Conservation (phyloP, 2,797 vertebrate species). For the Pangasius mekongensis region DNA sequence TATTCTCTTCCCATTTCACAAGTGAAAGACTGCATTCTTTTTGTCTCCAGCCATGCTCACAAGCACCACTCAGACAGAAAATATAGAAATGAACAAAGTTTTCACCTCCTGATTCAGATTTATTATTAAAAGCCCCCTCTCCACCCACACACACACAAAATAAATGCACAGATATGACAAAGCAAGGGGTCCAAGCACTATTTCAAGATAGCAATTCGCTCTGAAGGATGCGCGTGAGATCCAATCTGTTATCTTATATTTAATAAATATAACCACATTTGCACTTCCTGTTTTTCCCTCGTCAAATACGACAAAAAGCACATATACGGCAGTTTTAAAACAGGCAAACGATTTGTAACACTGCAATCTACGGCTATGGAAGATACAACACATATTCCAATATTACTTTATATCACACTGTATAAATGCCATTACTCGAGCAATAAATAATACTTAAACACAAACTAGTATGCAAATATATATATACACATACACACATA, state of each 20-base stretch:
- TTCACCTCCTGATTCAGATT: conserved; percentile 44
- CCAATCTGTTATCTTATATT: not conserved
- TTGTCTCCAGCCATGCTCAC: conserved; percentile 49
- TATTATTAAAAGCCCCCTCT: conserved; percentile 44
- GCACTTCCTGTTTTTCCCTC: not conserved
- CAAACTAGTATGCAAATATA: not conserved
- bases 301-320: not conserved
- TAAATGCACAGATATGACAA: conserved; percentile 39
- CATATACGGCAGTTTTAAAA: not conserved
- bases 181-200: not conserved
- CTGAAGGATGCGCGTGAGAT: not conserved
- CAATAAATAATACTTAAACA: not conserved
- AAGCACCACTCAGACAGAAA: conserved; percentile 49
- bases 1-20: conserved; percentile 87
- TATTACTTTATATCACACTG: not conserved
- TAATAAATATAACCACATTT: conserved; percentile 13
- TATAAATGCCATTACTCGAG: not conserved
- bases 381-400: not conserved
- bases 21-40: conserved; percentile 80
- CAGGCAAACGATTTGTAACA: not conserved
- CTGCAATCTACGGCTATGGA: not conserved
- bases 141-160: not conserved
- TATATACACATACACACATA: too few relatives aligned
- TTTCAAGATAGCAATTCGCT: not conserved
- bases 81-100: conserved; percentile 46